Base-by-base conservation (phyloP, 1,140 invertebrate species). In the Adelges cooleyi region DNA sequence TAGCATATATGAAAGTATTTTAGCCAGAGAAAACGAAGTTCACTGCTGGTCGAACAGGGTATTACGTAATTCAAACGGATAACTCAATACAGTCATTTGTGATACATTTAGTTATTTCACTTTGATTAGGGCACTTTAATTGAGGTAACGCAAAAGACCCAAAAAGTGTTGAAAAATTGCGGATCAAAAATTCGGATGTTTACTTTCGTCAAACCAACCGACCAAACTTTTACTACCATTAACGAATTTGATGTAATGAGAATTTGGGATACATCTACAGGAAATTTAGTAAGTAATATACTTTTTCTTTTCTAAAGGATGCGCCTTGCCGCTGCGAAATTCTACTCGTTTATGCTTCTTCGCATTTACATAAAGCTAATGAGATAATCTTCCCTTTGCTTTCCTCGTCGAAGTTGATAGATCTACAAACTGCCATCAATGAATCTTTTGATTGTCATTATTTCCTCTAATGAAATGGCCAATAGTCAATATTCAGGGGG, bases 1-100 rank as follows among this genome's bases (percentile, higher is more conserved):
- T 2, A 11, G 29, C 18, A 10, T 6, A 8, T 33, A 46, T 13
- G 22, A 46, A n/a, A 9, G 42, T 48, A 48, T 56, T 40, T 4
- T 10, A 22, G 40, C 23, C 11, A 25, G 44, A 46, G 44, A 62
- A 18, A 48, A 48, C 3, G 40, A 62, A 10, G 17, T 62, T 18
- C 46, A 62, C 13, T 40, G 42, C 6, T 62, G 56, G 56, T 29
- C 56, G n/a, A 13, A 27, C 17, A 22, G 27, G 40, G 54, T 59
- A 22, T 36, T 54, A 48, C 23, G 6, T 9, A 33, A 33, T 33
- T 33, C n/a, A n/a, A n/a, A n/a, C n/a, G n/a, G n/a, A n/a, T n/a
- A n/a, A n/a, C n/a, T n/a, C n/a, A n/a, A n/a, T n/a, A n/a, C n/a
- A n/a, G n/a, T n/a, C n/a, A n/a, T n/a, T n/a, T n/a, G n/a, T n/a